phyloP scores from a whole-genome alignment of 1,140 invertebrate genomes.

The Rhopalosiphum maidis region DNA sequence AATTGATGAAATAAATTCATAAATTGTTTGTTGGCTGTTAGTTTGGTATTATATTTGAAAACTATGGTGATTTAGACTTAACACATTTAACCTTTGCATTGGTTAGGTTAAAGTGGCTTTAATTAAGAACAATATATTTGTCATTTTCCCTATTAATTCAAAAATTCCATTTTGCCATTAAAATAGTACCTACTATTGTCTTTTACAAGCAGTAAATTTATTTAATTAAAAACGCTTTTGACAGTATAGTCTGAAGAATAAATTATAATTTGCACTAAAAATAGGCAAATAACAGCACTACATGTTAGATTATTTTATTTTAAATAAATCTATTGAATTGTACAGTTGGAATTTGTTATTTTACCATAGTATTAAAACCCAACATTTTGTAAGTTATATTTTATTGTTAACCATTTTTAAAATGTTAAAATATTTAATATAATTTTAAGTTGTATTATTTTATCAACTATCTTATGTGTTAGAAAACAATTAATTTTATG shows the following conservation, averaged over 20 bases:
- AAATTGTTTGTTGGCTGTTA: background rate
- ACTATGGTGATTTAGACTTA: conserved; percentile 31
- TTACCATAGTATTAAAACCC: background rate
- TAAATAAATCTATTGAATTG: background rate
- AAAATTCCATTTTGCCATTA: background rate
- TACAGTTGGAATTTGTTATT: background rate
- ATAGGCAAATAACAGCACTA: background rate
- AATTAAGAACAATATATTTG: background rate
- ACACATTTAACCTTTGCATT: background rate
- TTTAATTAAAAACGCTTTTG: background rate
- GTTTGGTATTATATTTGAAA: conserved; percentile 29
- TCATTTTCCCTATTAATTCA: conserved; percentile 11
- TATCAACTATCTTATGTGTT: background rate
- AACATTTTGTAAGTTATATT: background rate
- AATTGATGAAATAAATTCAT: conserved; percentile 64
- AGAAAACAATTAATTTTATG: background rate
- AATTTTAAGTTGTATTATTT: conserved; percentile 20
- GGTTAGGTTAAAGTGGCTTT: conserved; percentile 20
- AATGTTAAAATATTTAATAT: conserved; percentile 14
- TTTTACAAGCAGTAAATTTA: background rate
- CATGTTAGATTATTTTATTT: background rate
- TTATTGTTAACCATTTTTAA: background rate
- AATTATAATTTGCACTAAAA: background rate
- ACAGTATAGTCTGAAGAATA: background rate
- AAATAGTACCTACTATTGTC: background rate